Conservation (phyloP, 1,140 invertebrate genomes). For the Antheraea mylitta region DNA sequence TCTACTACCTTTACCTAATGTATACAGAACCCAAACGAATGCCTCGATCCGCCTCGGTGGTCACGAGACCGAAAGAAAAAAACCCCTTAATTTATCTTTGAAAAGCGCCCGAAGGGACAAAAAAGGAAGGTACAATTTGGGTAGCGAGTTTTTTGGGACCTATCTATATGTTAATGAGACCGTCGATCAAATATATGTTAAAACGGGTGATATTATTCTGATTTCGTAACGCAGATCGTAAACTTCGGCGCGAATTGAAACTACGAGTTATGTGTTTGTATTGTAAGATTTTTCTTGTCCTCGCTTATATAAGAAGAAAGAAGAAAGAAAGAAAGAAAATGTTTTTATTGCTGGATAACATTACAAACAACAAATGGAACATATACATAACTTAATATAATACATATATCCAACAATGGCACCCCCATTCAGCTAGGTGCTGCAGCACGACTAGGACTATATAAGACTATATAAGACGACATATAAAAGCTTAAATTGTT, state of each 20-base stretch:
- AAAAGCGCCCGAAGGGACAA: conserved; percentile 26
- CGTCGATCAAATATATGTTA: conserved; percentile 42
- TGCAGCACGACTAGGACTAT: too few species aligned
- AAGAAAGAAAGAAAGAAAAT: too few species aligned
- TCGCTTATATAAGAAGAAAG: too few species aligned
- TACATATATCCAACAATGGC: too few species aligned
- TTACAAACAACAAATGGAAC: too few species aligned
- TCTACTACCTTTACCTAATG: conserved; percentile 20
- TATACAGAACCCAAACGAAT: conserved; percentile 30
- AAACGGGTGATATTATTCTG: conserved; percentile 35
- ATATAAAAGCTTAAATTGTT: too few species aligned
- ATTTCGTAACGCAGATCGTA: conserved; percentile 21
- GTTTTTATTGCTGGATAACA: too few species aligned
- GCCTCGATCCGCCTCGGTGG: conserved; percentile 27
- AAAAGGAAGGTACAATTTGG: conserved; percentile 40
- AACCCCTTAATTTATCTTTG: conserved; percentile 37
- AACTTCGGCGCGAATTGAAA: conserved; percentile 25
- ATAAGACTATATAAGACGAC: too few species aligned
- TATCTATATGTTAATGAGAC: conserved; percentile 42
- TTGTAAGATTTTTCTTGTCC: background rate
- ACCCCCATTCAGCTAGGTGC: too few species aligned
- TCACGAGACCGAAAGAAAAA: conserved; percentile 29
- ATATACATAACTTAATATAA: too few species aligned
- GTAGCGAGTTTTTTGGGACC: conserved; percentile 31
- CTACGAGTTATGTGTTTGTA: conserved; percentile 13